phyloP scores from a whole-genome alignment of 2,113 vertebrate genomes.

The Rhinopomastus cyanomelas region DNA sequence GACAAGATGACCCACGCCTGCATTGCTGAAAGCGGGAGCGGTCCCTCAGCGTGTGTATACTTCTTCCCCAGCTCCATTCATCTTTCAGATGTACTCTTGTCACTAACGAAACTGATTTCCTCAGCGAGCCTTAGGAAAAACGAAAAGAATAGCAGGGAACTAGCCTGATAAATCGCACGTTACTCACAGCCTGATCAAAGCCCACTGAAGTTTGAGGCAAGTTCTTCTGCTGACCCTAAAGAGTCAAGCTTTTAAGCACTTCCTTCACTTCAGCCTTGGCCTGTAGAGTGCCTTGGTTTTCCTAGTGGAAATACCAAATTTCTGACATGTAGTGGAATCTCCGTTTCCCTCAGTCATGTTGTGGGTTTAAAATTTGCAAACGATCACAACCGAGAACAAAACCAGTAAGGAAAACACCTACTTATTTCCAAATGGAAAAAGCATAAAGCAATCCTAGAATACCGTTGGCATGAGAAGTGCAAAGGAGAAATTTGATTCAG shows the following conservation, averaged over 20 bases:
- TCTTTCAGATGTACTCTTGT: conserved; percentile 20
- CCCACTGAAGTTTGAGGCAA: not conserved
- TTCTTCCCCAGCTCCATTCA: not conserved
- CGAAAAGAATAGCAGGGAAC: not conserved
- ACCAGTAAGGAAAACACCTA: not conserved
- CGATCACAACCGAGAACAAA: not conserved
- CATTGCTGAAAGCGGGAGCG: not conserved
- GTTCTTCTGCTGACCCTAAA: not conserved
- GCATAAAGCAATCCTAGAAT: not conserved
- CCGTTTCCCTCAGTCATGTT: not conserved
- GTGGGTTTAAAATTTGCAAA: not conserved
- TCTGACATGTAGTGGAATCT: not conserved
- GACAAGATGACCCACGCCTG: conserved; percentile 9
- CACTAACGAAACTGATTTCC: not conserved
- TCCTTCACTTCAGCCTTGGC: not conserved
- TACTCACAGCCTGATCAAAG: not conserved
- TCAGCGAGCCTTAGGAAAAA: not conserved
- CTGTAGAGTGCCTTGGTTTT: not conserved
- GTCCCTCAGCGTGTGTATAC: not conserved
- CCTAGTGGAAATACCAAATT: not conserved
- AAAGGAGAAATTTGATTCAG: not conserved
- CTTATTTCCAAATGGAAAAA: not conserved
- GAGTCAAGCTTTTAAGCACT: not conserved
- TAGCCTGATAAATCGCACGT: not conserved
- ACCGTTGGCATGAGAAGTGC: not conserved